phyloP scores from a whole-genome alignment of 2,797 vertebrate genomes.

The Sandelia bainsii region DNA sequence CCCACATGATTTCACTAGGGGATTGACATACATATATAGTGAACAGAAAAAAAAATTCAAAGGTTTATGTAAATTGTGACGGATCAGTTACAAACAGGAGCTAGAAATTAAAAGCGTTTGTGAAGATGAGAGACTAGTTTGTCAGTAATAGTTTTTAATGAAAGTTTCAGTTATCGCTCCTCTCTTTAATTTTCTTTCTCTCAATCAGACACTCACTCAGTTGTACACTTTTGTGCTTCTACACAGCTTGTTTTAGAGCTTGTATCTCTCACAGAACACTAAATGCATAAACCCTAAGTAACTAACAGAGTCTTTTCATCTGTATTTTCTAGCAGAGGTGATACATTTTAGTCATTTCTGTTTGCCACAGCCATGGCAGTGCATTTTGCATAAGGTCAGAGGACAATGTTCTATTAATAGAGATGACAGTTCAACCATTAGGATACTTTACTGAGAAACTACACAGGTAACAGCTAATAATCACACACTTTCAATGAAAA shows the following conservation, averaged over 20 bases:
- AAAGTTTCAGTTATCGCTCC: background rate
- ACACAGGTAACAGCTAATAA: constrained; percentile 1
- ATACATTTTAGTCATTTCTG: constrained; percentile 62
- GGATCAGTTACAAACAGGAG: background rate
- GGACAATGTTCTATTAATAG: constrained; percentile 49
- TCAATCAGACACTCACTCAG: background rate
- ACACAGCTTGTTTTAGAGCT: background rate
- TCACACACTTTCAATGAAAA: constrained; percentile 7
- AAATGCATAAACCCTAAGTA: background rate
- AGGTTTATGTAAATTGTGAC: background rate
- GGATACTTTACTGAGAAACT: constrained; percentile 10
- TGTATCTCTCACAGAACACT: background rate
- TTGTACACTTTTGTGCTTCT: background rate
- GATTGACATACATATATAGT: background rate
- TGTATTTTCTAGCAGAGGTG: constrained; percentile 61
- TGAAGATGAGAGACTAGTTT: background rate
- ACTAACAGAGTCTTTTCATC: background rate
- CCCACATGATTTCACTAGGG: constrained; percentile 29
- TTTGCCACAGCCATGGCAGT: constrained; percentile 51
- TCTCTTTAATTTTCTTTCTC: background rate
- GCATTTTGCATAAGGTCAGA: constrained; percentile 42
- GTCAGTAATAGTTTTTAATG: constrained; percentile 9
- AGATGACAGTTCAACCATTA: constrained; percentile 29
- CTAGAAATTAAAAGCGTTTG: background rate
- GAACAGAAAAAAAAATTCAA: background rate